Conservation (phyloP, 1,140 invertebrate species). For the Pararge aegeria region DNA sequence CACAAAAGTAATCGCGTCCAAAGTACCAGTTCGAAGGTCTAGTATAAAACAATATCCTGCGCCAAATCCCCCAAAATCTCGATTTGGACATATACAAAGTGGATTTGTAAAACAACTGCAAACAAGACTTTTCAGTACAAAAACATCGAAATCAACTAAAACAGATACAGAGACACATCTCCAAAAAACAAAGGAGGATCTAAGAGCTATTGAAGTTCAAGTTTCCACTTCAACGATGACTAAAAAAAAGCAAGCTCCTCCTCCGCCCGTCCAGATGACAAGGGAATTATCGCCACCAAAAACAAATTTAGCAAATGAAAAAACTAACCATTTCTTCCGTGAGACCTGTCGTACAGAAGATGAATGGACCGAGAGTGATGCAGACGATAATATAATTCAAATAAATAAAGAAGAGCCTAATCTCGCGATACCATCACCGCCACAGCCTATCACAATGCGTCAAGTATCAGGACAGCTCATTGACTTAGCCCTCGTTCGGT, state of each 20-base stretch:
- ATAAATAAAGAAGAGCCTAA: constrained; percentile 31
- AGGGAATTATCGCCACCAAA: constrained; percentile 33
- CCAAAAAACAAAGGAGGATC: constrained; percentile 31
- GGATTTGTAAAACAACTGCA: constrained; percentile 80
- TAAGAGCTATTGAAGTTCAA: constrained; percentile 31
- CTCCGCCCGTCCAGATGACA: constrained; percentile 41
- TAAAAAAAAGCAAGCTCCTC: constrained; percentile 65
- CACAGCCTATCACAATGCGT: constrained; percentile 57
- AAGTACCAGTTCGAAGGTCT: constrained; percentile 60
- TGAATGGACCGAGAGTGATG: constrained; percentile 78
- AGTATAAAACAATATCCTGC: constrained; percentile 63
- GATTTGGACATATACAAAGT: constrained; percentile 71
- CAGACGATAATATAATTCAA: constrained; percentile 46
- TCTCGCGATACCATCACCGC: constrained; percentile 41
- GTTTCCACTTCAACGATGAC: constrained; percentile 49
- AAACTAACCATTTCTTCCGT: constrained; percentile 71
- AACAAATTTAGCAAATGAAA: constrained; percentile 40
- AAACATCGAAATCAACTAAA: constrained; percentile 34
- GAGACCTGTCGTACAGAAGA: constrained; percentile 83
- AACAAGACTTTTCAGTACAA: constrained; percentile 75
- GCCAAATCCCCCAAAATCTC: constrained; percentile 62
- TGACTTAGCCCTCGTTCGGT: constrained; percentile 60
- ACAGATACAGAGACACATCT: background rate
- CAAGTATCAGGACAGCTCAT: constrained; percentile 69
- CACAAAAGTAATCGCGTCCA: constrained; percentile 63